Percentiles rank a stretch among this genome's conserved stretches.
phyloP scores from a whole-genome alignment of 2,888 invertebrate genomes.

The Zaprionus bogoriensis region DNA sequence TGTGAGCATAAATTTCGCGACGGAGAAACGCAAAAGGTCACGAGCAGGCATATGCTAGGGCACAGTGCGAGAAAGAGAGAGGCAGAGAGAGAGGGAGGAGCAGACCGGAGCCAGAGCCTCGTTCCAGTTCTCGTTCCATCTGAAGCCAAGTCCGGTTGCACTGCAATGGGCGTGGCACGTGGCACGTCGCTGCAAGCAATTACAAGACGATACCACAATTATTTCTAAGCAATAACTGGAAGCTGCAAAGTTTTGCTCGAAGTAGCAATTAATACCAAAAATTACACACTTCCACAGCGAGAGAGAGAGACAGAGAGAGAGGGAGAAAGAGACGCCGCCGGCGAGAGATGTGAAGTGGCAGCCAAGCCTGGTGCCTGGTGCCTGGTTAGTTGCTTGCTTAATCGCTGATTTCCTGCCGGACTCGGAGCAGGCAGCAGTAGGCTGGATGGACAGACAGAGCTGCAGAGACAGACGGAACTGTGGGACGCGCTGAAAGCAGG shows the following conservation, averaged over 20 bases:
- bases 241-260: conserved; percentile 64
- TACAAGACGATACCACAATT: conserved; percentile 74
- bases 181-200: conserved; percentile 63
- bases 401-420: conserved; percentile 76
- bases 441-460: not conserved
- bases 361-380: too few relatives aligned
- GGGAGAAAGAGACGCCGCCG: conserved; percentile 40
- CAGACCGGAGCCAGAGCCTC: not conserved
- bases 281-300: conserved; percentile 66
- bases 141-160: conserved; percentile 34
- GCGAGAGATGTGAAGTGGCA: conserved; percentile 50
- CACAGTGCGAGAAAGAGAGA: conserved; percentile 13
- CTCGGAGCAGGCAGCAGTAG: conserved; percentile 10
- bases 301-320: conserved; percentile 5
- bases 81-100: too few relatives aligned
- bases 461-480: not conserved
- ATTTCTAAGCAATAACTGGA: conserved; percentile 61
- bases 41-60: conserved; percentile 45
- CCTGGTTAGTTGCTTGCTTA: conserved; percentile 73
- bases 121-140: too few relatives aligned
- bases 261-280: conserved; percentile 71
- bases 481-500: too few relatives aligned
- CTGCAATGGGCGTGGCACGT: conserved; percentile 56
- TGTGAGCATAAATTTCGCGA: conserved; percentile 70
- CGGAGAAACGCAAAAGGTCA: conserved; percentile 54